Evolutionary conservation across 2,797 vertebrate species (phyloP).

Genomic region (Sebastes elongatus): DNA sequence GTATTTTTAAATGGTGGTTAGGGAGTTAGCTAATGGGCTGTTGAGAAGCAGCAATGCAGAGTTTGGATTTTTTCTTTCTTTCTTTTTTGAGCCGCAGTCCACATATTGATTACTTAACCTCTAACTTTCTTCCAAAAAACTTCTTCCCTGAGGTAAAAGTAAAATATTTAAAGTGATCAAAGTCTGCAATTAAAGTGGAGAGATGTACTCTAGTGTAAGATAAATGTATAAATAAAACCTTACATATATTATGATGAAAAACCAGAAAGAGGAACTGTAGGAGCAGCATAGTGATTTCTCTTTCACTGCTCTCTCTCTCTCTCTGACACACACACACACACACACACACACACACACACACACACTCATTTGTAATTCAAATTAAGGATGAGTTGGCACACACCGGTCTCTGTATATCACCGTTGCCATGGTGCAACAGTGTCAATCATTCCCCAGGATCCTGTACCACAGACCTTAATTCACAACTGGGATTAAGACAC

Average conservation of each 20-base stretch:
- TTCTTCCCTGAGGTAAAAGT: neutral
- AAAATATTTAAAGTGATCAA: neutral
- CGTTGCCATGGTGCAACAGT: neutral
- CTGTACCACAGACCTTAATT: constrained; percentile 1
- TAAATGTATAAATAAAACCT: neutral
- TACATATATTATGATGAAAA: neutral
- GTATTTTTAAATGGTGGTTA: constrained; percentile 28
- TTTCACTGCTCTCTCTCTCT: neutral
- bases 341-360: neutral
- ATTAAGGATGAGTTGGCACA: constrained; percentile 9
- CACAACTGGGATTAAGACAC: constrained; percentile 1
- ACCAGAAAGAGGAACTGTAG: neutral
- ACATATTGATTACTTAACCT: constrained; percentile 9
- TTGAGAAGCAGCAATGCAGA: constrained; percentile 5
- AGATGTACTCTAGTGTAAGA: neutral
- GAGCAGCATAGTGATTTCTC: neutral
- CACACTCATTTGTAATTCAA: constrained; percentile 6
- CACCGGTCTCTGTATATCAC: neutral
- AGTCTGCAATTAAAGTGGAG: neutral
- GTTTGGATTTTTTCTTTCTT: neutral
- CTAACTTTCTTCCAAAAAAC: neutral
- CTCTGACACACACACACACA: neutral
- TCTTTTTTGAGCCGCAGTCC: neutral
- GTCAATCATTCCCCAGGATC: neutral
- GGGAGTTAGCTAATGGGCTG: constrained; percentile 28